Base-by-base conservation (phyloP, 2,888 invertebrate genomes). In the Ypsolopha scabrella region DNA sequence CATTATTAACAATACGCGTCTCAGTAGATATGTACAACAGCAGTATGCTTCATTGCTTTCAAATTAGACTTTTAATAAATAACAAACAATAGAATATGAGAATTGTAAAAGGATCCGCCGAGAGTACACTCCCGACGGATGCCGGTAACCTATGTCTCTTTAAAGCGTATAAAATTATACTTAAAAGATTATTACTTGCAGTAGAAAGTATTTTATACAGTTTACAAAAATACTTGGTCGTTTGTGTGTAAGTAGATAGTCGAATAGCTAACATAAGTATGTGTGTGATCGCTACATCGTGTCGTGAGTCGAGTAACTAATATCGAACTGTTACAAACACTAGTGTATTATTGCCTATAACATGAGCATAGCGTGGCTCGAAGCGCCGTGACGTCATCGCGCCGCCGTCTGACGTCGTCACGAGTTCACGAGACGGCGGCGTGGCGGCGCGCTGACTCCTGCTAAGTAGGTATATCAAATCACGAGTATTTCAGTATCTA, bases 161-260 rank as follows among this genome's bases (percentile, higher is more conserved):
- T 47, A 53, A 62, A 65, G 66, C 65, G 63, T 63, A 62, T 53
- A 61, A 61, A 62, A 58, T 57, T 55, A 52, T 54, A 52, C 50
- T 51, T 48, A 51, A 13, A 51, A 53, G 52, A 53, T 52, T 53
- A 53, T 53, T 51, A 52, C 44, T 47, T 52, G 50, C 44, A 41
- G 41, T 48, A 51, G 36, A 24, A 24, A 44, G 49, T 48, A 52
- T 49, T 48, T 52, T 51, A 50, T 48, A 50, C 46, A 49, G 49
- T 51, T 43, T 53, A 49, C 43, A 43, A 52, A 67, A 68, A 64
- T 67, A 69, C 55, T 72, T 72, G 71, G 71, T 72, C 71, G 63
- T 62, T 62, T 60, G 59, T 58, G 62, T 62, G 57, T 55, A 58
- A 54, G 54, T 56, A 36, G 11, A 47, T 24, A 47, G 47, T 47